Evolutionary conservation across 2,888 invertebrate genomes (phyloP), one percentile per base, ranked within the genome.

Genomic region (Junonia oenone): DNA sequence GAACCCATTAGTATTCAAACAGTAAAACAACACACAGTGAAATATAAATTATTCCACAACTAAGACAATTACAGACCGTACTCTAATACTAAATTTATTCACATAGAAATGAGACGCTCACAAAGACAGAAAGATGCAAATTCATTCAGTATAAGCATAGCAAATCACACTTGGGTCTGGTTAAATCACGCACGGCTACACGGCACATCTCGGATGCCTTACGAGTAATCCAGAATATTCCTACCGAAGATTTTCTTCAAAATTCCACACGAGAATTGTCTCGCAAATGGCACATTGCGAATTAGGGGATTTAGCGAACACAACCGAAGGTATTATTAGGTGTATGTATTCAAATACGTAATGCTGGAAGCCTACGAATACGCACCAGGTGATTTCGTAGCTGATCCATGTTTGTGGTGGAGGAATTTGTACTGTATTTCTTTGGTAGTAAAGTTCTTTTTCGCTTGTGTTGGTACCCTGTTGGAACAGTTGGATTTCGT

Each of bases 241-340:
- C 52, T 40, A 35, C 56, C 37, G 45, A 61, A 62, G 57, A 62
- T 59, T 63, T 64, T 59, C 58, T 57, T 58, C 49, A 49, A 52
- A 55, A 58, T 59, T 50, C 59, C 56, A 45, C 35, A 55, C 35
- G 55, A 58, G 62, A 59, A 65, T 63, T 60, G 61, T 63, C 62
- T 62, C 54, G 55, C 60, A 56, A 65, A 64, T 56, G 59, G 59
- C 55, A 55, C 62, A 59, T 49, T 46, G 57, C 58, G 63, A 63
- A 63, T 65, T 63, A 65, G 62, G 55, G 63, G 65, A 62, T 63
- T 61, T 59, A 55, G 54, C 40, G 59, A 53, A 61, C 59, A 56
- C 53, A 50, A 51, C 55, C 57, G 49, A 48, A 37, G 58, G 56
- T 60, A 60, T 61, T 60, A 63, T 63, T 59, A 58, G 59, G 55